Conservation (phyloP, 2,888 invertebrate species). For the Apotomis turbidana region DNA sequence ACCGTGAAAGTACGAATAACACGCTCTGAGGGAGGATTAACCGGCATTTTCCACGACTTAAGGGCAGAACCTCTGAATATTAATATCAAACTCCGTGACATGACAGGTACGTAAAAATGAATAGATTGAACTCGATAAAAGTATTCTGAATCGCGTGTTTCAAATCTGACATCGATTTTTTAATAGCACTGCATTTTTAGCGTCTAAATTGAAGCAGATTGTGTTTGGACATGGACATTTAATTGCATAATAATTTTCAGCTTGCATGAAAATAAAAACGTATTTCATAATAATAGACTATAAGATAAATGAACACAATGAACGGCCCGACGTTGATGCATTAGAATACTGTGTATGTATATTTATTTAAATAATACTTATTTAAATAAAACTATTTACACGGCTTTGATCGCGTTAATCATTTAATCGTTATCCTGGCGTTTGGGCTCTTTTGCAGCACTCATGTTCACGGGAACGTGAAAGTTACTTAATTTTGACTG, state of each 20-base stretch:
- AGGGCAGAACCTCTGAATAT: constrained; percentile 33
- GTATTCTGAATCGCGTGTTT: constrained; percentile 37
- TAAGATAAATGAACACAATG: constrained; percentile 21
- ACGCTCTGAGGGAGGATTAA: constrained; percentile 37
- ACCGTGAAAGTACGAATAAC: constrained; percentile 50
- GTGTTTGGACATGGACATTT: constrained; percentile 32
- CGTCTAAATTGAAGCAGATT: constrained; percentile 20
- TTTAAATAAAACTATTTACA: constrained; percentile 2
- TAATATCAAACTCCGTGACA: constrained; percentile 29
- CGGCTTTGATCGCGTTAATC: not conserved
- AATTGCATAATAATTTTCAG: constrained; percentile 12
- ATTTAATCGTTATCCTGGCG: not conserved
- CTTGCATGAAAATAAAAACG: constrained; percentile 16
- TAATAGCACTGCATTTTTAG: constrained; percentile 43
- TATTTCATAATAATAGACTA: constrained; percentile 19
- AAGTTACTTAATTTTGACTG: no score
- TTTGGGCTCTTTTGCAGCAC: not conserved
- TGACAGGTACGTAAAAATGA: constrained; percentile 32
- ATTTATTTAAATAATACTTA: not conserved
- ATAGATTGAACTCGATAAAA: constrained; percentile 19
- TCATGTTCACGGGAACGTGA: not conserved
- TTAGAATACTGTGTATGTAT: constrained; percentile 2
- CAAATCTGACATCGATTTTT: constrained; percentile 38
- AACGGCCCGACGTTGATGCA: not conserved
- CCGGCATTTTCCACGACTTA: constrained; percentile 31